A percentile compares a stretch with the other conserved stretches of the same genome.
These are phyloP conservation scores for Corythoichthys intestinalis DNA, from an alignment of 2,113 vertebrate genomes.

Conservation along the genomic window DNA sequence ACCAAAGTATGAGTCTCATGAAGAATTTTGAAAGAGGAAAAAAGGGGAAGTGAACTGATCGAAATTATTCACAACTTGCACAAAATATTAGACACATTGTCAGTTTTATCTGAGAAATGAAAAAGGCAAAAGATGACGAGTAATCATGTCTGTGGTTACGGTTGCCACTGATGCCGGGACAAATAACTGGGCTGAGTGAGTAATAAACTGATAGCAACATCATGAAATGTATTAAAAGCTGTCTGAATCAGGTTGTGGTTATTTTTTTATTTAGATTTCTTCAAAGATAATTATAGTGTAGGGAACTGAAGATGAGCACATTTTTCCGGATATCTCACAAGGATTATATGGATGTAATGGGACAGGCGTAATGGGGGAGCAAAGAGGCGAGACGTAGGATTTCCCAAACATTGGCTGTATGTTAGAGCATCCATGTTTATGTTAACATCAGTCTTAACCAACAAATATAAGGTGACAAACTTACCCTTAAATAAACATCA, in stretches of 20 bases:
- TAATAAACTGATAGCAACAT: conserved; percentile 39
- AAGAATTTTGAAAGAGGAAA: conserved; percentile 31
- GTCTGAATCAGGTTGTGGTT: conserved; percentile 38
- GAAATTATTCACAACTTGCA: conserved; percentile 40
- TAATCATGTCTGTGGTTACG: conserved; percentile 17
- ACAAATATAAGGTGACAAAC: conserved; percentile 38
- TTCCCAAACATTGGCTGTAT: conserved; percentile 13
- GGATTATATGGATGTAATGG: conserved; percentile 62
- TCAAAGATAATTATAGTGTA: conserved; percentile 49
- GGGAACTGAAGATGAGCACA: conserved; percentile 34
- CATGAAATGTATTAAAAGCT: conserved; percentile 34
- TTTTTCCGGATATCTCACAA: conserved; percentile 61
- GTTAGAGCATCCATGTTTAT: conserved; percentile 31
- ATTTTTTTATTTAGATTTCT: not conserved
- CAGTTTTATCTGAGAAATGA: conserved; percentile 7
- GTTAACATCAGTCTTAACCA: conserved; percentile 55
- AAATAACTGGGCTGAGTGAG: conserved; percentile 11
- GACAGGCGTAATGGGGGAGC: conserved; percentile 44
- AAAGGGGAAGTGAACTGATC: conserved; percentile 57
- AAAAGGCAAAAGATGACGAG: conserved; percentile 18
- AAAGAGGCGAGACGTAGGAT: conserved; percentile 26
- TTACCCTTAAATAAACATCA: conserved; percentile 42
- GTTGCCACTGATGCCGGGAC: conserved; percentile 16
- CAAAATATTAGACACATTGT: conserved; percentile 31
- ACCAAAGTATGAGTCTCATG: conserved; percentile 28